A percentile compares a stretch with the other conserved stretches of the same genome.
Evolutionary conservation across 1,140 invertebrate genomes (phyloP).

Genomic region (Dinoponera quadriceps): DNA sequence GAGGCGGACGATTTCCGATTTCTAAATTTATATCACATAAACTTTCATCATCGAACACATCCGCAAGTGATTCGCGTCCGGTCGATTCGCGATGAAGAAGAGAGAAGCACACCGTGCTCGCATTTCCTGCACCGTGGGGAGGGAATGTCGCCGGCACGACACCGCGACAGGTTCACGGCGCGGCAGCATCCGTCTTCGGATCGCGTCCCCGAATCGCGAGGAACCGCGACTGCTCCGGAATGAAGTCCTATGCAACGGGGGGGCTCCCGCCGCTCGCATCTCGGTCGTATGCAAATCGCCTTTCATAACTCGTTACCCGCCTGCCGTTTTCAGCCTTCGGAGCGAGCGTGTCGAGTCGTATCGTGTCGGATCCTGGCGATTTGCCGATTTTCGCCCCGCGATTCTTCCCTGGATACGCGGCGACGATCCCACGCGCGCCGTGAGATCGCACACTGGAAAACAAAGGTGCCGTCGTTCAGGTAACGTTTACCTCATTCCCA

Average conservation of each 20-base stretch:
- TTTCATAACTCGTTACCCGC: conserved; percentile 80
- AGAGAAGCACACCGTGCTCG: no score
- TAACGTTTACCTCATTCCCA: no score
- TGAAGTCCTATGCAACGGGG: background rate
- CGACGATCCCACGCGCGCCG: background rate
- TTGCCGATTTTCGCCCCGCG: conserved; percentile 24
- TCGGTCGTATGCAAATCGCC: conserved; percentile 79
- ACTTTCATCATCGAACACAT: background rate
- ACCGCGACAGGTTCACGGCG: conserved; percentile 19
- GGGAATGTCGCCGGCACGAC: background rate
- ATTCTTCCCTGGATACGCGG: conserved; percentile 25
- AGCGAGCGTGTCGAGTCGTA: conserved; percentile 48
- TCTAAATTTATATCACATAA: background rate
- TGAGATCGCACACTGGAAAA: no score
- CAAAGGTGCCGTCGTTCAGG: no score
- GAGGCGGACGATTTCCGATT: no score
- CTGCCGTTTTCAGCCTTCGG: conserved; percentile 13
- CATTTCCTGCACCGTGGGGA: background rate
- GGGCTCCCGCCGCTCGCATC: conserved; percentile 57
- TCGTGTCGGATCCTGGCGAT: conserved; percentile 1
- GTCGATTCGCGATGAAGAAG: background rate
- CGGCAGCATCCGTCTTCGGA: conserved; percentile 24
- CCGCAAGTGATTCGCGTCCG: background rate
- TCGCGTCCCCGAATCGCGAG: conserved; percentile 58
- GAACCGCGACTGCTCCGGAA: conserved; percentile 57